These are phyloP conservation scores for Linepithema humile DNA, from an alignment of 1,140 invertebrate species.

Conservation along the genomic window DNA sequence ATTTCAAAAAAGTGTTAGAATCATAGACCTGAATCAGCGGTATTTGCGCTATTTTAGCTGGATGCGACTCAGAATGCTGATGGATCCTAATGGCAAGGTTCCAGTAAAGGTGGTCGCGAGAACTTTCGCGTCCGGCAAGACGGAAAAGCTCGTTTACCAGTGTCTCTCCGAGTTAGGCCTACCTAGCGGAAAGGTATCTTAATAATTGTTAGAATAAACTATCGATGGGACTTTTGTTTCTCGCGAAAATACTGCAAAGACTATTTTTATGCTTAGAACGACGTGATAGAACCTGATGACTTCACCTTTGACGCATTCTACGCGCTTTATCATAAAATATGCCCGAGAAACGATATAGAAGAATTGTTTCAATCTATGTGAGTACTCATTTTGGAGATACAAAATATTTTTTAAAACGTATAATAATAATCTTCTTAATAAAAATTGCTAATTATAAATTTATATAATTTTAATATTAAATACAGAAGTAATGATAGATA, in stretches of 20 bases:
- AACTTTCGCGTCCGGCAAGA: constrained; percentile 99
- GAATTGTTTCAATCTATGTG: constrained; percentile 98
- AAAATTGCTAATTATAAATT: background rate
- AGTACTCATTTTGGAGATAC: constrained; percentile 82
- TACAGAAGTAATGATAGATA: background rate
- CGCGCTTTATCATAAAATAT: constrained; percentile 99
- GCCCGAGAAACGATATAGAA: constrained; percentile 99
- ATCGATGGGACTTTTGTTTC: background rate
- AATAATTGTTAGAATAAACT: background rate
- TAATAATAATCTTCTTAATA: background rate
- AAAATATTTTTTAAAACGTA: background rate
- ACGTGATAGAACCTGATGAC: constrained; percentile 96
- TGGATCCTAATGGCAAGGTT: constrained; percentile 97
- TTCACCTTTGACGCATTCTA: constrained; percentile 99
- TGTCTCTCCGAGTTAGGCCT: constrained; percentile 97
- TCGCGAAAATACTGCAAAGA: background rate
- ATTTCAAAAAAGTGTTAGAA: background rate
- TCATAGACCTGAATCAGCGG: background rate
- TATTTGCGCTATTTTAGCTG: constrained; percentile 89
- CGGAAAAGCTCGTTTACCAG: constrained; percentile 99
- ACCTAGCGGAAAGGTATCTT: constrained; percentile 95
- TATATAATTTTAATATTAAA: background rate
- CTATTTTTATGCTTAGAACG: constrained; percentile 87
- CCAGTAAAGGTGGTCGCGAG: constrained; percentile 98
- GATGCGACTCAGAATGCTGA: constrained; percentile 97